Percentiles rank a stretch among this genome's conserved stretches.
Evolutionary conservation across 1,140 invertebrate genomes (phyloP).

Genomic region (Orius insidiosus): DNA sequence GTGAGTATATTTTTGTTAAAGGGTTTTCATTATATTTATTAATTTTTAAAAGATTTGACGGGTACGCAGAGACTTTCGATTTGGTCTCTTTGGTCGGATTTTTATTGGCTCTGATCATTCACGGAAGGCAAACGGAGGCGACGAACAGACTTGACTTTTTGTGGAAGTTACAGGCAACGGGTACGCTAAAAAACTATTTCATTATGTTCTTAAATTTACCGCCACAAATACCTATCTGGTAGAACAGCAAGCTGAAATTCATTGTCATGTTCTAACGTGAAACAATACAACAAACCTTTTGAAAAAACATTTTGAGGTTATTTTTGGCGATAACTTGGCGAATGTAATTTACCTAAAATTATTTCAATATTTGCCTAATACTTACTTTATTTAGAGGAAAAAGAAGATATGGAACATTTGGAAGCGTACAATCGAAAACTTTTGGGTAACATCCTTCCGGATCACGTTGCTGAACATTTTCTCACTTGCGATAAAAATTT

Average conservation of each 20-base stretch:
- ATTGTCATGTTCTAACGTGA: too few relatives aligned
- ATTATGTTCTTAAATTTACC: too few relatives aligned
- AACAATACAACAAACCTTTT: too few relatives aligned
- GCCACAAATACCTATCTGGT: too few relatives aligned
- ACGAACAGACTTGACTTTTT: constrained; percentile 75
- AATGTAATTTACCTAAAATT: too few relatives aligned
- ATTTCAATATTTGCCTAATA: background rate
- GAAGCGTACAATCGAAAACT: constrained; percentile 86
- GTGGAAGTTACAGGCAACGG: constrained; percentile 82
- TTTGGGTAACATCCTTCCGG: constrained; percentile 84
- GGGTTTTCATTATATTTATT: background rate
- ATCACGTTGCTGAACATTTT: constrained; percentile 88
- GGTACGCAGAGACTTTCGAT: constrained; percentile 28
- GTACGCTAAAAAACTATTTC: constrained; percentile 33
- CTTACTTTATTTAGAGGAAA: constrained; percentile 47
- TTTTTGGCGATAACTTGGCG: too few relatives aligned
- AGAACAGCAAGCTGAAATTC: too few relatives aligned
- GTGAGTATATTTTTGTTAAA: constrained; percentile 8
- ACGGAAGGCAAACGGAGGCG: constrained; percentile 76
- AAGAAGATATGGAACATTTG: constrained; percentile 85
- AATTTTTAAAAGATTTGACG: constrained; percentile 14
- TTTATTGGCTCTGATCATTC: constrained; percentile 55
- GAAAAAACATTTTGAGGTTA: too few relatives aligned
- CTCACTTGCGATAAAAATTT: constrained; percentile 62
- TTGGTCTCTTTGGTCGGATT: constrained; percentile 45